Percentiles rank a stretch among this genome's conserved stretches.
Conservation (phyloP, 2,888 invertebrate genomes). For the Luperina testacea region DNA sequence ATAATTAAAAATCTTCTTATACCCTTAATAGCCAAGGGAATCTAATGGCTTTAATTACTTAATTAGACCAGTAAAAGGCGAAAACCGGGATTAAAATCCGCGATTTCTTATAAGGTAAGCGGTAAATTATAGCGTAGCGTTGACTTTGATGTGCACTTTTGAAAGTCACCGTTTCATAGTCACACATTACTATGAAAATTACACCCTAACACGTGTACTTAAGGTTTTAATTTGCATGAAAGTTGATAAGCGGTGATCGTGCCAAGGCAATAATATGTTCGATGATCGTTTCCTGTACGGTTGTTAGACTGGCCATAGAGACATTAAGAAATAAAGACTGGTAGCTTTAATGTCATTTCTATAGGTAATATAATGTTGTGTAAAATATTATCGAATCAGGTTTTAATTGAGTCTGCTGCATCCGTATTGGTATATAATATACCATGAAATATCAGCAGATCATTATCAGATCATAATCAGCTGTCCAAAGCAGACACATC, state of each 20-base stretch:
- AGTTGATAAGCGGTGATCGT: slow-evolving; percentile 15
- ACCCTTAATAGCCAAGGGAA: slow-evolving; percentile 40
- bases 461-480: neutral
- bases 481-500: neutral
- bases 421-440: neutral
- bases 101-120: slow-evolving; percentile 53
- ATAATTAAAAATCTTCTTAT: slow-evolving; percentile 49
- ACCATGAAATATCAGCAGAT: neutral
- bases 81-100: slow-evolving; percentile 48
- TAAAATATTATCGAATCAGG: slow-evolving; percentile 26
- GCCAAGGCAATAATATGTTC: slow-evolving; percentile 51
- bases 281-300: slow-evolving; percentile 51
- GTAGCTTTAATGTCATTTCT: slow-evolving; percentile 51
- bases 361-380: slow-evolving; percentile 27
- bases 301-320: slow-evolving; percentile 36
- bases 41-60: slow-evolving; percentile 60
- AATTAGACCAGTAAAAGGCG: slow-evolving; percentile 52
- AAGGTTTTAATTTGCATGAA: slow-evolving; percentile 51
- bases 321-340: slow-evolving; percentile 57
- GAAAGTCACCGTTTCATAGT: slow-evolving; percentile 49
- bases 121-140: slow-evolving; percentile 51
- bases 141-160: slow-evolving; percentile 54
- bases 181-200: slow-evolving; percentile 33
- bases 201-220: slow-evolving; percentile 28
- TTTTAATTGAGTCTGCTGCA: slow-evolving; percentile 12